Evolutionary conservation across 2,888 invertebrate species (phyloP).

Genomic region (Azorinus chamasolen): DNA sequence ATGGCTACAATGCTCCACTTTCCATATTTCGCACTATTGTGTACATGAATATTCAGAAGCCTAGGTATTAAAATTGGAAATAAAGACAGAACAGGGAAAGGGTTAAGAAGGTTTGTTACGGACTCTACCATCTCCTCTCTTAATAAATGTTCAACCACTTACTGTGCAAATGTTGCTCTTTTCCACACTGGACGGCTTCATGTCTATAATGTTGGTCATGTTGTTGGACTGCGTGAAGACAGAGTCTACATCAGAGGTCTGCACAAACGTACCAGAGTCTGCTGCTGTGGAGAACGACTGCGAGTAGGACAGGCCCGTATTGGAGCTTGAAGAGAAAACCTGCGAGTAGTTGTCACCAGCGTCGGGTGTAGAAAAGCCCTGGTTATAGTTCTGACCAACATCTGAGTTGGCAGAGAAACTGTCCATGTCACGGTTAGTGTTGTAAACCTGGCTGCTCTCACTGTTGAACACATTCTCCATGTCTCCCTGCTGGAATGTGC

Average conservation of each 20-base stretch:
- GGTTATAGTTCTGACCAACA: constrained; percentile 36
- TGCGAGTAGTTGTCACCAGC: constrained; percentile 1
- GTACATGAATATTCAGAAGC: too few relatives aligned
- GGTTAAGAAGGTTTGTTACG: too few relatives aligned
- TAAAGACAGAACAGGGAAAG: too few relatives aligned
- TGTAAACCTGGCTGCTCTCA: constrained; percentile 47
- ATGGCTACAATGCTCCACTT: too few relatives aligned
- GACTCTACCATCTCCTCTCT: too few relatives aligned
- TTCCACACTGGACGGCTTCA: constrained; percentile 48
- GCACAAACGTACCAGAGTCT: constrained; percentile 22
- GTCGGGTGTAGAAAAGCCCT: constrained; percentile 16
- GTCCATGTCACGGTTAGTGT: constrained; percentile 41
- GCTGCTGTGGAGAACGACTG: constrained; percentile 48
- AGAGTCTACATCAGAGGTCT: constrained; percentile 21
- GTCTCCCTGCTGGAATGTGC: constrained; percentile 49
- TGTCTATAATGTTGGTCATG: constrained; percentile 53
- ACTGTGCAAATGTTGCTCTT: constrained; percentile 88
- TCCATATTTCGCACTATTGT: too few relatives aligned
- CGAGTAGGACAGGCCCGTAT: constrained; percentile 29
- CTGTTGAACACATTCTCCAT: constrained; percentile 59
- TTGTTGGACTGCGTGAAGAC: constrained; percentile 47
- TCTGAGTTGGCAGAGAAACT: constrained; percentile 37
- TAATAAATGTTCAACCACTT: constrained; percentile 48
- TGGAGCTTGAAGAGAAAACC: constrained; percentile 39
- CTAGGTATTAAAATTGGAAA: too few relatives aligned